Conservation (phyloP, 2,113 vertebrate species). For the Erpornis zantholeuca region DNA sequence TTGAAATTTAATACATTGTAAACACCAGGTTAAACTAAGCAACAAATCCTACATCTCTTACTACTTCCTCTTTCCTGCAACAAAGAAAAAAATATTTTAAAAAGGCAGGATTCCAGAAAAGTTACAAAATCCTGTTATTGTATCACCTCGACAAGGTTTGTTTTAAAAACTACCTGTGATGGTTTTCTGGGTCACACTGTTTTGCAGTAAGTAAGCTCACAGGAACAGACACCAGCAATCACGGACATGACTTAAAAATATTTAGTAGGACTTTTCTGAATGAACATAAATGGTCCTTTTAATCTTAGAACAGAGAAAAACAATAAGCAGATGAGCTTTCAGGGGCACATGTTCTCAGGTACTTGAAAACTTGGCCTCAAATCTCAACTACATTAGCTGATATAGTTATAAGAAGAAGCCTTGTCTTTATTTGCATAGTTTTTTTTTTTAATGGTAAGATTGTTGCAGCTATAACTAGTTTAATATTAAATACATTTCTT, state of each 20-base stretch:
- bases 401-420: background rate
- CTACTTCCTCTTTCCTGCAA: accelerated
- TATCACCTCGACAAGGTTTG: background rate
- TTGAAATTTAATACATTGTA: background rate
- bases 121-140: background rate
- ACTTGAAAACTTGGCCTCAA: background rate
- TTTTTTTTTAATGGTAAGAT: background rate
- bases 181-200: background rate
- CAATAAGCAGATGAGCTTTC: background rate
- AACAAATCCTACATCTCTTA: background rate
- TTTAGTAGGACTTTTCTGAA: background rate
- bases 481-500: background rate
- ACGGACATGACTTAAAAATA: background rate
- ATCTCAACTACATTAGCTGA: background rate
- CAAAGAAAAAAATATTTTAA: accelerated
- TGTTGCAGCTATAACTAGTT: background rate
- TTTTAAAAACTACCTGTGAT: background rate
- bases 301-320: background rate
- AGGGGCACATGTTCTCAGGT: background rate
- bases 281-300: background rate
- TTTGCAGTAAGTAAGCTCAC: background rate
- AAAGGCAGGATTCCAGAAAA: background rate
- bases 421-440: background rate
- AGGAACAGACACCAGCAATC: background rate
- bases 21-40: background rate